phyloP scores from a whole-genome alignment of 35 echinoderm and acorn worm genomes.

The Ophioderma brevispina region DNA sequence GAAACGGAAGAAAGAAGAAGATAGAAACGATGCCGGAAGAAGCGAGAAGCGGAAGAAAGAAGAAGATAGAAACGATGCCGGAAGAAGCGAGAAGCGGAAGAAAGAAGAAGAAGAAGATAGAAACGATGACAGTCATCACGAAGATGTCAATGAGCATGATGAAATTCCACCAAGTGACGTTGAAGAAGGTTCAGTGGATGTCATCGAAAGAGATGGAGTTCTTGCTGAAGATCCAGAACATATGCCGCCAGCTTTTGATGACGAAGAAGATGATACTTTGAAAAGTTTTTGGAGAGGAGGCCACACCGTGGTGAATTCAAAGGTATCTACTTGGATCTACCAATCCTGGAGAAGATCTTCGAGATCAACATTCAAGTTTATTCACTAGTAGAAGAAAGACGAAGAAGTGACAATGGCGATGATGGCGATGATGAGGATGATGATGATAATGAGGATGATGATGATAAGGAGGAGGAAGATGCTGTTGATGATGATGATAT shows the following conservation, averaged over 20 bases:
- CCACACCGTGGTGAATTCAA: background rate
- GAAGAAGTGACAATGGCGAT: background rate
- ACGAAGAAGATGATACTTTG: no score
- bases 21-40: background rate
- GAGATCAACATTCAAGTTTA: conserved; percentile 30
- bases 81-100: background rate
- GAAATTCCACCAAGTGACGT: background rate
- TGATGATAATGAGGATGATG: background rate
- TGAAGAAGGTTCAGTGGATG: background rate
- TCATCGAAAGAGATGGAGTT: background rate
- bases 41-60: no score
- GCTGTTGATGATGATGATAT: background rate
- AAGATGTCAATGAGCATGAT: background rate
- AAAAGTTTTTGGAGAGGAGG: background rate
- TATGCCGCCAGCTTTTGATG: background rate
- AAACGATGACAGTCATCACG: background rate
- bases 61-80: background rate
- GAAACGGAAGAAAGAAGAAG: no score
- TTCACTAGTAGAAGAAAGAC: background rate
- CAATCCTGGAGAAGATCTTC: background rate
- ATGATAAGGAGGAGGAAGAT: background rate
- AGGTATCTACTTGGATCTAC: background rate
- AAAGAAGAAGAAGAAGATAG: background rate
- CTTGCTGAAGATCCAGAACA: background rate
- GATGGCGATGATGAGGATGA: background rate